Evolutionary conservation across 2,888 invertebrate species (phyloP), one percentile per base, ranked within the genome.

Genomic region (Acanthopleura granulata): DNA sequence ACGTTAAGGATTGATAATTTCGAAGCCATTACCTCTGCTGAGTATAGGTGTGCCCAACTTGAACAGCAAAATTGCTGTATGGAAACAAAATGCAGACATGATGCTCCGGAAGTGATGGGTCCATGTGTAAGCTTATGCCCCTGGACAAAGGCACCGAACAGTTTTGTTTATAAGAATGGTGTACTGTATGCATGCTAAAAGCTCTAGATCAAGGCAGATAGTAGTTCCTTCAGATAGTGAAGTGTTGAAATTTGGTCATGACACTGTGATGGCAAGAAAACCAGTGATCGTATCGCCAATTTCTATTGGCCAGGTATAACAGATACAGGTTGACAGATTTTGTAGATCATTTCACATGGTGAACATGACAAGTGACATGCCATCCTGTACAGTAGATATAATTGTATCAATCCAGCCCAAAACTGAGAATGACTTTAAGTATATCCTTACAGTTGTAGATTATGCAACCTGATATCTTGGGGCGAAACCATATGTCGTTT

Each of bases 381-480:
- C 80, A 1, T 81, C 81, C 57, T 61, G 66, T 50, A n/a, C 82
- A 12, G 79, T 80, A 0, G 83, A 84, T 76, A 51, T 83, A 4
- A 57, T 82, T 27, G 82, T 82, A 49, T 81, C 82, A 22, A 76
- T 84, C 40, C 27, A 74, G 3, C 78, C 79, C 16, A n/a, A 70
- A 16, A 79, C 75, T 25, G 76, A 77, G 30, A 30, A 50, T 22
- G 79, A 78, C 22, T 62, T 79, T 57, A 57, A 74, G 15, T 82
- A 81, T 73, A 78, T 82, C 16, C 62, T 82, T 1, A 78, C 76
- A 0, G 1, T 80, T 0, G 75, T 79, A 0, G 80, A 83, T 66
- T 78, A 75, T 66, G 79, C 81, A 0, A 79, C 81, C 15, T 70
- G 81, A 25, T 81, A 81, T 66, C 78, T 75, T 15, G 80, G 78